phyloP scores from a whole-genome alignment of 2,113 vertebrate genomes.

The Lophotis ruficrista region DNA sequence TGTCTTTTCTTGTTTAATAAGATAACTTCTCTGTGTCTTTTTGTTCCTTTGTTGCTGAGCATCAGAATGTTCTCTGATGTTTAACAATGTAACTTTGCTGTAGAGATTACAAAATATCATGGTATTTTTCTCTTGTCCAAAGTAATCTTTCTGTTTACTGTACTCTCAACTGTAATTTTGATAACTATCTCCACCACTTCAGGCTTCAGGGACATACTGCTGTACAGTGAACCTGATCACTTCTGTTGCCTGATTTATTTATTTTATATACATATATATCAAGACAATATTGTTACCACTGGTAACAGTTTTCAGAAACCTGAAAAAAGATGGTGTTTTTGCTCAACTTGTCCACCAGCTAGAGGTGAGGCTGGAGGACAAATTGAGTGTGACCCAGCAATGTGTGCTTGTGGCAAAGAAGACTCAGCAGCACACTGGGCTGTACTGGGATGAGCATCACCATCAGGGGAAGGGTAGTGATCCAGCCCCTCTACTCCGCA shows the following conservation, averaged over 20 bases:
- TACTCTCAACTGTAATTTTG: neutral
- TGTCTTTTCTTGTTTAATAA: neutral
- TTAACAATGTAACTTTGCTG: neutral
- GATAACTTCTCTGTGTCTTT: neutral
- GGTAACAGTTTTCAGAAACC: too few species aligned
- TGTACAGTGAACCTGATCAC: neutral
- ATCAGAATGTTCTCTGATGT: neutral
- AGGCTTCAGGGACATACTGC: neutral
- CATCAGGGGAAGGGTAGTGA: neutral
- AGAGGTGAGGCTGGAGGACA: neutral
- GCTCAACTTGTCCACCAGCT: neutral
- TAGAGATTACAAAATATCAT: neutral
- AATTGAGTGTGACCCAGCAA: neutral
- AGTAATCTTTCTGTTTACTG: neutral
- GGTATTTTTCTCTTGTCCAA: neutral
- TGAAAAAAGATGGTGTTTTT: neutral
- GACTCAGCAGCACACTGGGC: neutral
- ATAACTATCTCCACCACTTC: neutral
- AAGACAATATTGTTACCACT: neutral
- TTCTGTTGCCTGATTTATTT: neutral
- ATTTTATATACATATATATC: neutral
- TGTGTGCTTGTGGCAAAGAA: neutral
- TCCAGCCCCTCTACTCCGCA: rapidly evolving
- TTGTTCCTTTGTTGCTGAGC: neutral
- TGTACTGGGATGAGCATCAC: neutral